A percentile compares a stretch with the other conserved stretches of the same genome.
Conservation (phyloP, 2,888 invertebrate species). For the Minunthozetes semirufus region DNA sequence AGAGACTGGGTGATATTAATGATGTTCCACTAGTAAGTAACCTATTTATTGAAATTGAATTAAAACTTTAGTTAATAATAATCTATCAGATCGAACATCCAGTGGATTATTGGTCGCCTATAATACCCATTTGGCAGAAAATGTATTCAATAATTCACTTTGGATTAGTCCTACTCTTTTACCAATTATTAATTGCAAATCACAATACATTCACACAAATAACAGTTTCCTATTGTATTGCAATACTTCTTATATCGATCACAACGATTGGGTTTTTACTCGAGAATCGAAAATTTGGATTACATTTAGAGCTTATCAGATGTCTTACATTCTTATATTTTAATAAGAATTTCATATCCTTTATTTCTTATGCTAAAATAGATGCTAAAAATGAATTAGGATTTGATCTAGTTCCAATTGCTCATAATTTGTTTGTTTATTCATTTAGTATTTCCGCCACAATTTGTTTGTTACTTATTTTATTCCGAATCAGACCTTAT, state of each 20-base stretch:
- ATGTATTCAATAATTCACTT: conserved; percentile 37
- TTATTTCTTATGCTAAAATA: not conserved
- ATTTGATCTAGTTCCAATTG: not conserved
- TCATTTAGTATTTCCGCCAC: not conserved
- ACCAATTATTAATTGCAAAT: conserved; percentile 35
- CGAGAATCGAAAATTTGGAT: conserved; percentile 32
- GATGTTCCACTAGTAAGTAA: conserved; percentile 63
- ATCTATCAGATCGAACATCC: conserved; percentile 34
- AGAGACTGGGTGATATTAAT: conserved; percentile 66
- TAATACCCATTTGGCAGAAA: conserved; percentile 32
- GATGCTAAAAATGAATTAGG: no score
- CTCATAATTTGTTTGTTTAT: not conserved
- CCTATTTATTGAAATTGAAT: not conserved
- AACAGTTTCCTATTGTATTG: conserved; percentile 30
- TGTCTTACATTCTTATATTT: conserved; percentile 44
- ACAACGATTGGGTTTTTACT: conserved; percentile 38
- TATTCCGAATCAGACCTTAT: not conserved
- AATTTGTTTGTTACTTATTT: not conserved
- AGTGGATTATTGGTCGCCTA: conserved; percentile 35
- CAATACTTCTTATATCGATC: conserved; percentile 37
- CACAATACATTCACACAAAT: conserved; percentile 28
- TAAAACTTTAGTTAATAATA: not conserved
- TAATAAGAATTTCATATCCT: not conserved
- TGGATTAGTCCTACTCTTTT: conserved; percentile 35
- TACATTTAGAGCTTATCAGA: conserved; percentile 39